phyloP scores from a whole-genome alignment of 2,888 invertebrate species.

The Neuroscelio doddi region DNA sequence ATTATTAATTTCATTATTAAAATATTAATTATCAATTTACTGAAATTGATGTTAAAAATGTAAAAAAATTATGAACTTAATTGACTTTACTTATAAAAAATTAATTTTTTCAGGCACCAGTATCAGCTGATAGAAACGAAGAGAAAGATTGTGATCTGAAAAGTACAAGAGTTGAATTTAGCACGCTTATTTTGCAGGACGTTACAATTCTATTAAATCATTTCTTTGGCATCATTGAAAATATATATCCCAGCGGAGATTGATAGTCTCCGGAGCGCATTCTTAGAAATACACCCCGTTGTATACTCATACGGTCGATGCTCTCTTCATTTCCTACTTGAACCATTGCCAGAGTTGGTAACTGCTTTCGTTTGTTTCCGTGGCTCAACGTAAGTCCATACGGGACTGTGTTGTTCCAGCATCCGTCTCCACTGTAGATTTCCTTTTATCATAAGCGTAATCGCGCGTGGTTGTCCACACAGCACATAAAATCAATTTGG shows the following conservation, averaged over 20 bases:
- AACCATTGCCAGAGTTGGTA: conserved; percentile 44
- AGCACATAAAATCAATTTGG: conserved; percentile 44
- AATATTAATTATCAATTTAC: too few relatives aligned
- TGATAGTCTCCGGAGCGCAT: conserved; percentile 36
- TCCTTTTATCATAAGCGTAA: conserved; percentile 47
- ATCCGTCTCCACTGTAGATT: conserved; percentile 37
- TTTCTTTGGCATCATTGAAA: conserved; percentile 30
- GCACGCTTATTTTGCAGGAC: too few relatives aligned
- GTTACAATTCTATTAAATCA: conserved; percentile 12
- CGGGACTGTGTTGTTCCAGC: conserved; percentile 39
- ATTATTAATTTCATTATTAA: too few relatives aligned
- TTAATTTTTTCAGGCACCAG: too few relatives aligned
- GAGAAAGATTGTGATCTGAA: too few relatives aligned
- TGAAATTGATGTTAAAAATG: too few relatives aligned
- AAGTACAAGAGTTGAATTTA: too few relatives aligned
- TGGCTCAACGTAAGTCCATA: conserved; percentile 34
- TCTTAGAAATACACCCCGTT: conserved; percentile 40
- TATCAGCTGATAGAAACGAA: too few relatives aligned
- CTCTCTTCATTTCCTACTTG: conserved; percentile 49
- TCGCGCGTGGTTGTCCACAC: conserved; percentile 47
- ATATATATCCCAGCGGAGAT: conserved; percentile 33
- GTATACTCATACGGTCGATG: conserved; percentile 45
- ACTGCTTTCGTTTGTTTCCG: conserved; percentile 48
- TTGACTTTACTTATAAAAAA: too few relatives aligned
- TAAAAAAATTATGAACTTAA: too few relatives aligned